These are phyloP conservation scores for Myotis pilosus DNA, from an alignment of 2,797 vertebrate species.

Conservation along the genomic window DNA sequence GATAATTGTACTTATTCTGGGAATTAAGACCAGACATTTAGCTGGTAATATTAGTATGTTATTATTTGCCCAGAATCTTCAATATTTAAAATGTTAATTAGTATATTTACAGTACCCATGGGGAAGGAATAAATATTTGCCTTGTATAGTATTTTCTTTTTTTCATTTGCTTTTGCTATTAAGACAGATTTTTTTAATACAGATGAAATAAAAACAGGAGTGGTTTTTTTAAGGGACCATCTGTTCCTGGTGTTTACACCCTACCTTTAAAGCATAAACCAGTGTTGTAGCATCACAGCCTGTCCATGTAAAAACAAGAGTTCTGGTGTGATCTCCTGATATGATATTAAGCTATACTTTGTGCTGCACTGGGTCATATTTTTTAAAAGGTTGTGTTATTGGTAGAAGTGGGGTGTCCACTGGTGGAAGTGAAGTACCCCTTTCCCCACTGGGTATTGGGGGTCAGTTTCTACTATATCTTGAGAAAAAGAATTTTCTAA, in stretches of 20 bases:
- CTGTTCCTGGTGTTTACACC: not conserved
- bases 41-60: not conserved
- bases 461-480: too few species aligned
- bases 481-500: too few species aligned
- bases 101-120: not conserved
- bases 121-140: not conserved
- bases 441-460: too few species aligned
- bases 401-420: too few species aligned
- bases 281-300: not conserved
- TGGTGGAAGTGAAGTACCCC: too few species aligned
- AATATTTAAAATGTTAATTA: slow-evolving; percentile 28
- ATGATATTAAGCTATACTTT: not conserved
- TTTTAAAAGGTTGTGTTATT: not conserved
- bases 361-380: not conserved
- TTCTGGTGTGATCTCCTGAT: not conserved
- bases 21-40: slow-evolving; percentile 1
- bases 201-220: not conserved
- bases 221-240: not conserved
- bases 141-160: not conserved
- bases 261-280: not conserved
- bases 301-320: not conserved
- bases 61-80: not conserved
- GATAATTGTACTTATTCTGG: not conserved
- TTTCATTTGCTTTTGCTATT: slow-evolving; percentile 11
- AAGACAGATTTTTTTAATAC: slow-evolving; percentile 10